Base-by-base conservation (phyloP, 2,113 vertebrate genomes). In the Pelecanus crispus region DNA sequence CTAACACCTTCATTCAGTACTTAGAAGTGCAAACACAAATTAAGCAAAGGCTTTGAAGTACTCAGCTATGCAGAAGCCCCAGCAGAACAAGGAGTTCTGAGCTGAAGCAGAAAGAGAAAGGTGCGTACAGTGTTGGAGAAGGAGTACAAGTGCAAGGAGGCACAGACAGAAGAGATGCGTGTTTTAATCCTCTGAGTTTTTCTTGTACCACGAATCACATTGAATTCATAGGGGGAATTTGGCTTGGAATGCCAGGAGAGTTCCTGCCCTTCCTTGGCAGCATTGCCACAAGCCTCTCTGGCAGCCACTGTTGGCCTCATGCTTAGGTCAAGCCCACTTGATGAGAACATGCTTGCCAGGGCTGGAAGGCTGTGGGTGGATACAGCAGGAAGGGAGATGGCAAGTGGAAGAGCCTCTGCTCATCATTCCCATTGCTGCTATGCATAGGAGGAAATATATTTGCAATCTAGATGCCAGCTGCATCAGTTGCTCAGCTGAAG, bases 11-110 rank as follows among this genome's bases (percentile, higher is more conserved):
- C 75, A 79, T 96, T 94, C 92, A 71, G 63, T 47, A 75, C 92
- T 84, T 96, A 63, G 88, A 96, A 97, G 95, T 71, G 80, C 91
- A 90, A 95, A 92, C 78, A 84, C 59, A 96, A 97, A 96, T 97
- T 97, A 96, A 96, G 58, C 31, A 70, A 67, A 75, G 45, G 14
- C 95, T 97, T 97, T 97, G 92, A 97, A 96, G 95, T 91, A 34
- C 34, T 81, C 56, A 29, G 74, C 55, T 71, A 38, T 44, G 81
- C 55, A 95, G 83, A 94, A 93, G 56, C 53, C 50, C 56, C 56
- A 45, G 32, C 62, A 96, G 96, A 94, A 96, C 90, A 95, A 86
- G 92, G n/a, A 86, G 78, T 94, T 94, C 93, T 83, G 75, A 95
- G 91, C 53, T 63, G 66, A 77, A n/a, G 47, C 78, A 65, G 44